These are phyloP conservation scores for Mobula hypostoma DNA, from an alignment of 2,113 vertebrate genomes.

Conservation along the genomic window DNA sequence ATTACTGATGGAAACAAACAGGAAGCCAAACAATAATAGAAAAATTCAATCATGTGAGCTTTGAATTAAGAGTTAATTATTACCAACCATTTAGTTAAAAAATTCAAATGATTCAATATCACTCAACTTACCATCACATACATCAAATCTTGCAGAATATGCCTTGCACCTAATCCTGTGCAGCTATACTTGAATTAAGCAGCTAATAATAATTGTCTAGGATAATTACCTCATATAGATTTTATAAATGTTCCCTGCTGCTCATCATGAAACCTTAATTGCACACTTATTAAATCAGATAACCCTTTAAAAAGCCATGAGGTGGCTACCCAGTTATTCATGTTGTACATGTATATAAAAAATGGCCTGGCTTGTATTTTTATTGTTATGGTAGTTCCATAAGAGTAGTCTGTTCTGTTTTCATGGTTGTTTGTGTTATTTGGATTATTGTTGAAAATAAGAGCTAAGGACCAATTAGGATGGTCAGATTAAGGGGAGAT, in stretches of 20 bases:
- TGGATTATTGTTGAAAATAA: too few relatives aligned
- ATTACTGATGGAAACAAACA: background rate
- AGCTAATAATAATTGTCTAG: background rate
- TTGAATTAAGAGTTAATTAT: background rate
- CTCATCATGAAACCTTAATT: background rate
- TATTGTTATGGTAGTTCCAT: too few relatives aligned
- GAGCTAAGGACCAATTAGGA: too few relatives aligned
- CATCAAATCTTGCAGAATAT: background rate
- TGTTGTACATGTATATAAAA: background rate
- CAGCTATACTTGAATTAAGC: background rate
- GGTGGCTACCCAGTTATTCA: background rate
- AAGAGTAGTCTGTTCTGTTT: too few relatives aligned
- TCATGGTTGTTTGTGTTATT: too few relatives aligned
- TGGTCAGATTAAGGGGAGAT: too few relatives aligned
- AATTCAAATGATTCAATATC: background rate
- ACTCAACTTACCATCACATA: background rate
- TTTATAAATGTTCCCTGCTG: background rate
- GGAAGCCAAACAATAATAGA: background rate
- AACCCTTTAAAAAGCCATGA: background rate
- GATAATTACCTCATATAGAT: background rate
- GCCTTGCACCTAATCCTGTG: background rate
- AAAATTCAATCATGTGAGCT: background rate
- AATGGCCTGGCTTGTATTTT: too few relatives aligned
- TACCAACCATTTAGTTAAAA: background rate
- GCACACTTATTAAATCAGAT: background rate